A percentile compares a stretch with the other conserved stretches of the same genome.
phyloP scores from a whole-genome alignment of 2,113 vertebrate species.

The Sorex fumeus region DNA sequence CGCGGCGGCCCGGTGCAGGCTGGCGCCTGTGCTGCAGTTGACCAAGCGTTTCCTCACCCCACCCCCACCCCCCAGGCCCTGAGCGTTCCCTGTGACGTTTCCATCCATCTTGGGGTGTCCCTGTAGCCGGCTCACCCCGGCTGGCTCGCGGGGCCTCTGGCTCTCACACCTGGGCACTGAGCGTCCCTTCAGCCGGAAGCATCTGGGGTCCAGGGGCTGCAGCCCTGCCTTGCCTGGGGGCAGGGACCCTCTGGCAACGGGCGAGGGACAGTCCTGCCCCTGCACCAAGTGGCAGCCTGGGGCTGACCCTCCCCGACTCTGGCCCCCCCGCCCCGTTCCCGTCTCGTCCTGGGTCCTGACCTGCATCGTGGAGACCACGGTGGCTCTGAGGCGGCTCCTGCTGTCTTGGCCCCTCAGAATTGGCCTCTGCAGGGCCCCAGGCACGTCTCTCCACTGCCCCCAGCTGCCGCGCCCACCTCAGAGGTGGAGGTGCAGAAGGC shows the following conservation, averaged over 20 bases:
- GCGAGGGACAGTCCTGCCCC: too few species aligned
- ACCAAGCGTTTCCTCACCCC: neutral
- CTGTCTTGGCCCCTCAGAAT: too few species aligned
- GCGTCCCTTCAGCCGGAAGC: slow-evolving; percentile 9
- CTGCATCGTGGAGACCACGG: too few species aligned
- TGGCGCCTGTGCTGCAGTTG: neutral
- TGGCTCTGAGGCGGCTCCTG: too few species aligned
- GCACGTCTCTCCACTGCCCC: too few species aligned
- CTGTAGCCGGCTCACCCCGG: neutral
- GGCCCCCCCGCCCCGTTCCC: too few species aligned
- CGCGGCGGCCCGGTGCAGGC: neutral
- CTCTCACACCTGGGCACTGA: neutral
- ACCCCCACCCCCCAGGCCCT: too few species aligned
- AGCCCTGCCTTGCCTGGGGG: too few species aligned
- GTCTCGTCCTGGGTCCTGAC: too few species aligned
- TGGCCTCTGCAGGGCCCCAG: too few species aligned
- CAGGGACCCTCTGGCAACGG: neutral
- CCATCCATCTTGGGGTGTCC: neutral
- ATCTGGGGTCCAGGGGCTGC: slow-evolving; percentile 46
- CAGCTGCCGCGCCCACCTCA: too few species aligned
- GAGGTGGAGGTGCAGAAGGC: neutral
- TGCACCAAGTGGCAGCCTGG: neutral
- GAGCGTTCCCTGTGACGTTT: neutral
- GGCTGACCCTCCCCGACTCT: neutral
- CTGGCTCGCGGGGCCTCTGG: neutral